A percentile compares a stretch with the other conserved stretches of the same genome.
Evolutionary conservation across 2,113 vertebrate genomes (phyloP).

Genomic region (Trachemys scripta): DNA sequence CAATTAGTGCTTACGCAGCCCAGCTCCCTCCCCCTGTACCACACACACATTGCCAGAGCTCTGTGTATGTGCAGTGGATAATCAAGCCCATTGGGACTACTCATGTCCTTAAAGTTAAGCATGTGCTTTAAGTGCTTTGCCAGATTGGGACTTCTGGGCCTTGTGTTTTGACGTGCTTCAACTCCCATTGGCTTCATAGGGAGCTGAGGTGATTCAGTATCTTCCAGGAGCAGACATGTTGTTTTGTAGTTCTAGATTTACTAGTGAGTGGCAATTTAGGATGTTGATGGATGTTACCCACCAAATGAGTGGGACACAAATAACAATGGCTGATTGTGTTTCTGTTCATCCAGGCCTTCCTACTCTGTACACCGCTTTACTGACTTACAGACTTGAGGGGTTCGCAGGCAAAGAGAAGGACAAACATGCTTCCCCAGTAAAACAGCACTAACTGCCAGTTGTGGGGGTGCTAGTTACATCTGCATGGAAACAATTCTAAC

Average conservation of each 20-base stretch:
- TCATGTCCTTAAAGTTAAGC: background rate
- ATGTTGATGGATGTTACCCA: background rate
- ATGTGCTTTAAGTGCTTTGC: background rate
- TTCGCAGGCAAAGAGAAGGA: background rate
- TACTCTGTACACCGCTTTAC: background rate
- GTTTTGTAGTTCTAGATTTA: background rate
- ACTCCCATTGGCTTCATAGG: background rate
- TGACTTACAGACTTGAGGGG: background rate
- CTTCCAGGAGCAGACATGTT: background rate
- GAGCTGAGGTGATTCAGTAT: background rate
- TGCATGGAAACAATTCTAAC: slow-evolving; percentile 30
- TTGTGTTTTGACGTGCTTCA: background rate
- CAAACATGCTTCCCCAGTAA: background rate
- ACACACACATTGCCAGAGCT: background rate
- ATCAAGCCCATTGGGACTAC: no score
- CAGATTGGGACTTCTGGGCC: background rate
- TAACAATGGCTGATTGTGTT: background rate
- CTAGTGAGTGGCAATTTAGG: background rate
- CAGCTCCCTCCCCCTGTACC: background rate
- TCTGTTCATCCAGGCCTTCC: background rate
- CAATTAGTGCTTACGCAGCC: background rate
- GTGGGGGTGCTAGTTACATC: slow-evolving; percentile 2
- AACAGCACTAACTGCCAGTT: background rate
- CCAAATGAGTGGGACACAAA: background rate
- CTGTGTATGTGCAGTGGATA: background rate